phyloP scores from a whole-genome alignment of 1,140 invertebrate species.

The Drosophila gunungcola region DNA sequence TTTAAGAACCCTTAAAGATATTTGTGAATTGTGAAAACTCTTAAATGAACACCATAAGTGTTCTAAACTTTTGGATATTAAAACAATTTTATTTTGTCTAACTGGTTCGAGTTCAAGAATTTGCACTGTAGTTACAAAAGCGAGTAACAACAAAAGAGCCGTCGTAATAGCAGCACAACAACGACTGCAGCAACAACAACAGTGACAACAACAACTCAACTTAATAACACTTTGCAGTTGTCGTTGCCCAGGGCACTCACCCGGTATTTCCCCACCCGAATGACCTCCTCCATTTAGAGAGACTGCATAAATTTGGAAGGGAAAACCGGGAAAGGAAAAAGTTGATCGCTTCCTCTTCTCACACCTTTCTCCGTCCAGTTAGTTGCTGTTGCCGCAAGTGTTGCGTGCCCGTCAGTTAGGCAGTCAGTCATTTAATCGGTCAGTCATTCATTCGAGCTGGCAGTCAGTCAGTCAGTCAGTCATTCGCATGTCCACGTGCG shows the following conservation, averaged over 20 bases:
- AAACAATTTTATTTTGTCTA: no score
- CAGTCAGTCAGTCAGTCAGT: conserved; percentile 29
- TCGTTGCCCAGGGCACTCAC: conserved; percentile 41
- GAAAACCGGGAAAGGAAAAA: conserved; percentile 14
- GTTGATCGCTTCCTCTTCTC: conserved; percentile 17
- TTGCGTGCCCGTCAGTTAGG: conserved; percentile 14
- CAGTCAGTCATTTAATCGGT: conserved; percentile 2
- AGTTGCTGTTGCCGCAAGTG: conserved; percentile 37
- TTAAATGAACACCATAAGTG: no score
- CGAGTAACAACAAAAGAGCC: conserved; percentile 20
- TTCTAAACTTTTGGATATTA: no score
- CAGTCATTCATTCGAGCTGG: conserved; percentile 2
- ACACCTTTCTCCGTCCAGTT: conserved; percentile 5
- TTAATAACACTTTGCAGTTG: conserved; percentile 72
- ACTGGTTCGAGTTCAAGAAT: neutral
- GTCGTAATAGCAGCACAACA: conserved; percentile 17
- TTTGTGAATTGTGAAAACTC: no score
- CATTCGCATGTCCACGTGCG: conserved; percentile 38
- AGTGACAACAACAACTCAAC: conserved; percentile 52
- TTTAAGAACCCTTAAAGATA: neutral
- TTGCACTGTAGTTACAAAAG: conserved; percentile 16
- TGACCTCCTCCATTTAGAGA: conserved; percentile 1
- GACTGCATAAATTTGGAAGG: conserved; percentile 55
- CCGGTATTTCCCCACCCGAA: conserved; percentile 3
- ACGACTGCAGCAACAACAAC: conserved; percentile 30